Percentiles rank a stretch among this genome's conserved stretches.
These are phyloP conservation scores for Ceyx margarethae DNA, from an alignment of 2,113 vertebrate species.

Conservation along the genomic window DNA sequence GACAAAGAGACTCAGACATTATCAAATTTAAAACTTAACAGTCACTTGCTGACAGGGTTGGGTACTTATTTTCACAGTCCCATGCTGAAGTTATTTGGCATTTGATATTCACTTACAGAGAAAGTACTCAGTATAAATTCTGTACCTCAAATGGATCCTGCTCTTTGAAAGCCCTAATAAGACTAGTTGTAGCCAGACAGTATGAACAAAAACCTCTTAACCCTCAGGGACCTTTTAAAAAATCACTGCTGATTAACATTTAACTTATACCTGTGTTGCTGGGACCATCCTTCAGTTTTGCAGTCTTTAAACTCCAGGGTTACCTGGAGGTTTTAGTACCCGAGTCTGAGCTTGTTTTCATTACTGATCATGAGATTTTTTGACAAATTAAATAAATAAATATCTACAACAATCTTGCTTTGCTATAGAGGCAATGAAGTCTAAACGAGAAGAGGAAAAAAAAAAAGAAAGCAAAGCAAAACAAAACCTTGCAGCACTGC, in stretches of 20 bases:
- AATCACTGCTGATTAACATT: background rate
- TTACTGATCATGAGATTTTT: conserved; percentile 34
- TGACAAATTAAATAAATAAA: conserved; percentile 37
- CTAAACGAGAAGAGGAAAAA: background rate
- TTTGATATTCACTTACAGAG: conserved; percentile 44
- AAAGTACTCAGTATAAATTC: background rate
- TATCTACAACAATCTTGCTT: conserved; percentile 18
- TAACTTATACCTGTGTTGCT: conserved; percentile 13
- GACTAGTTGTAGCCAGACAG: background rate
- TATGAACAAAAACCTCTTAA: background rate
- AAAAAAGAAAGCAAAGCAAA: conserved; percentile 32
- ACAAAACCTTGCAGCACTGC: conserved; percentile 58
- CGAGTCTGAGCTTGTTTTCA: background rate
- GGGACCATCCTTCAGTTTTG: conserved; percentile 44
- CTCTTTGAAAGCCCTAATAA: conserved; percentile 25
- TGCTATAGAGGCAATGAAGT: conserved; percentile 5
- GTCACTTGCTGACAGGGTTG: background rate
- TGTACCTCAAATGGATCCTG: background rate
- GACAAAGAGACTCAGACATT: background rate
- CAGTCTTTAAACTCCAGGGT: conserved; percentile 27
- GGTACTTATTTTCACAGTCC: background rate
- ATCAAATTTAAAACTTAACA: background rate
- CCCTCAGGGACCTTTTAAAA: background rate
- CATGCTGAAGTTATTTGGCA: conserved; percentile 10
- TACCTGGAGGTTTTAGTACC: background rate